Percentiles rank a stretch among this genome's conserved stretches.
These are phyloP conservation scores for Monochamus saltuarius DNA, from an alignment of 1,140 invertebrate species.

Conservation along the genomic window DNA sequence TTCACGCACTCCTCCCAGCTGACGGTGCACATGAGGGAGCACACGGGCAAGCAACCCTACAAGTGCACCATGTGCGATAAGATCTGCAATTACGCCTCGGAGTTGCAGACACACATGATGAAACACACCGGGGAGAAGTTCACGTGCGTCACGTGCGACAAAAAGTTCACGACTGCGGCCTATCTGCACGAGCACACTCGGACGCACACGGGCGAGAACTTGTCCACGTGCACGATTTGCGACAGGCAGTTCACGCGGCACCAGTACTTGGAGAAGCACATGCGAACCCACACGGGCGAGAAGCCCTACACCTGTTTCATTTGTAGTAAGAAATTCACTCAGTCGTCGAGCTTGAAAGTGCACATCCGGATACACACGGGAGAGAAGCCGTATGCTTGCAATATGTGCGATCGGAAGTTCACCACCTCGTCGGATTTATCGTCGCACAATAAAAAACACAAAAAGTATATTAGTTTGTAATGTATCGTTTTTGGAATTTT, in stretches of 20 bases:
- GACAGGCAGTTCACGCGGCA: slow-evolving; percentile 53
- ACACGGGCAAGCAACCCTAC: slow-evolving; percentile 71
- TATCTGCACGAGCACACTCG: slow-evolving; percentile 44
- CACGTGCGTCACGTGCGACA: slow-evolving; percentile 50
- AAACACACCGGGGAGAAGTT: slow-evolving; percentile 76
- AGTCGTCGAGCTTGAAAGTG: slow-evolving; percentile 63
- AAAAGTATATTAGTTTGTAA: slow-evolving; percentile 46
- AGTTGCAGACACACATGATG: slow-evolving; percentile 75
- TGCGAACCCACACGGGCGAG: slow-evolving; percentile 64
- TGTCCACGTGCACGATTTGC: slow-evolving; percentile 56
- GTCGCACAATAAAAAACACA: slow-evolving; percentile 67
- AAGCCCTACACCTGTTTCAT: slow-evolving; percentile 76
- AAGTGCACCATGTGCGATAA: slow-evolving; percentile 65
- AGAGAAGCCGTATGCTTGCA: slow-evolving; percentile 57
- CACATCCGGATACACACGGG: slow-evolving; percentile 64
- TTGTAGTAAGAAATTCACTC: slow-evolving; percentile 78
- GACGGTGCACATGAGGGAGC: slow-evolving; percentile 65
- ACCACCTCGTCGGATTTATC: slow-evolving; percentile 62
- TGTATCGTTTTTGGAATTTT: no score
- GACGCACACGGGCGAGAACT: slow-evolving; percentile 42
- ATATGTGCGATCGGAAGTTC: slow-evolving; percentile 58
- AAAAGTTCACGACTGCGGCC: slow-evolving; percentile 45
- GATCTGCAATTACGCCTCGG: slow-evolving; percentile 78
- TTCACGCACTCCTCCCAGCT: slow-evolving; percentile 63
- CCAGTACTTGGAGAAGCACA: slow-evolving; percentile 51